Conservation (phyloP, 2,888 invertebrate species). For the Diachrysia chrysitis region DNA sequence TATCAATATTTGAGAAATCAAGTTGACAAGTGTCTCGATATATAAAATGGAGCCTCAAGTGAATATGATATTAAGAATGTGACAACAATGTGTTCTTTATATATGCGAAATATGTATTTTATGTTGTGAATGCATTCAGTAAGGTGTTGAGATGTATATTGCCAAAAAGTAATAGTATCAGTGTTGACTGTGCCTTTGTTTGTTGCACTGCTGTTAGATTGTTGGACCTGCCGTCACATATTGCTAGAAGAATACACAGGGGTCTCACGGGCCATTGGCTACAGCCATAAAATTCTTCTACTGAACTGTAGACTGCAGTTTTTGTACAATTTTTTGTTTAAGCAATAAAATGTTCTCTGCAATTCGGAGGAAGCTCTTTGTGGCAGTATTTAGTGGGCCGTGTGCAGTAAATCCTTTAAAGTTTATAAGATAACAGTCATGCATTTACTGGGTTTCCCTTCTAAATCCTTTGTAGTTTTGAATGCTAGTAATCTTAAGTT, state of each 20-base stretch:
- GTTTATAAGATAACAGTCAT: conserved; percentile 20
- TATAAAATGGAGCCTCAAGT: conserved; percentile 28
- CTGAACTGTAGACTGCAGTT: too few relatives aligned
- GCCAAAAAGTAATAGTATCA: conserved; percentile 42
- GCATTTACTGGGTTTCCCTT: conserved; percentile 44
- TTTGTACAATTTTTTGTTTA: too few relatives aligned
- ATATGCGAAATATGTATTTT: conserved; percentile 53
- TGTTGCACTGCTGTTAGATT: conserved; percentile 22
- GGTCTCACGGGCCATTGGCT: background rate
- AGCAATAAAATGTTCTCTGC: background rate
- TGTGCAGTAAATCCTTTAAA: background rate
- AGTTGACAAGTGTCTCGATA: conserved; percentile 13
- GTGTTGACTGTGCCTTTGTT: conserved; percentile 30
- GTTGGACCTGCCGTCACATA: conserved; percentile 14
- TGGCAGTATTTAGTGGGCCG: background rate
- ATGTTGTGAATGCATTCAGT: conserved; percentile 30
- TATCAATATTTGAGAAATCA: conserved; percentile 6
- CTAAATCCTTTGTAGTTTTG: conserved; percentile 13
- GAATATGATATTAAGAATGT: conserved; percentile 37
- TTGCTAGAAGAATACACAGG: conserved; percentile 19
- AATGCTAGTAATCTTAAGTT: conserved; percentile 36
- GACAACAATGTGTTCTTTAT: conserved; percentile 56
- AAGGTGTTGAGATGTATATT: conserved; percentile 43
- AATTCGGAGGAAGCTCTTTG: background rate
- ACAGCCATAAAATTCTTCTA: too few relatives aligned